Percentiles rank a stretch among this genome's conserved stretches.
Evolutionary conservation across 2,113 vertebrate species (phyloP).

Genomic region (Sorex fumeus): DNA sequence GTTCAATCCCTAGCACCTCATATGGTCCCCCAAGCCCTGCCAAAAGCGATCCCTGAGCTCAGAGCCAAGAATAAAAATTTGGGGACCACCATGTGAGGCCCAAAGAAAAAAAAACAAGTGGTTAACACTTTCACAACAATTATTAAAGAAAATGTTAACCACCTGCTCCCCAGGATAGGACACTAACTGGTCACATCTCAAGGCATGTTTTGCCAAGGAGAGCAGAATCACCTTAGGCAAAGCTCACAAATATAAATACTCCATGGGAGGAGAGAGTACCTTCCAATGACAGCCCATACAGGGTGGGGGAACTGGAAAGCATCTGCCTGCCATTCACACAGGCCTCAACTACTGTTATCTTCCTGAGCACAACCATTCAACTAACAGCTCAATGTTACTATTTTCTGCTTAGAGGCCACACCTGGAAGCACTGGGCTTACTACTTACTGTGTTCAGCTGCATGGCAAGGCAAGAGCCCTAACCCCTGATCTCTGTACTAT

Average conservation of each 20-base stretch:
- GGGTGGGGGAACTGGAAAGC: neutral
- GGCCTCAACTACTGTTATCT: neutral
- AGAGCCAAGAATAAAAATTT: no score
- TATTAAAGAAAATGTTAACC: constrained; percentile 39
- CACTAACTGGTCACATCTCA: neutral
- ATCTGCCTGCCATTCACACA: neutral
- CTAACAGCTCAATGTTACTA: neutral
- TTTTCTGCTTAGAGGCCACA: no score
- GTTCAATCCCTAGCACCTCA: no score
- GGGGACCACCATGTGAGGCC: no score
- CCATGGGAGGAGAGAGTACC: neutral
- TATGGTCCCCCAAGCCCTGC: no score
- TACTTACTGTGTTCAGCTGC: no score
- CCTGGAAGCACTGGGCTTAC: no score
- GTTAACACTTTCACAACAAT: neutral
- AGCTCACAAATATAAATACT: neutral
- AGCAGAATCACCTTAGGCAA: neutral
- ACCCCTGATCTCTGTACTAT: no score
- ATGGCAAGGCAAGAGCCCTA: no score
- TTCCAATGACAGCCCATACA: neutral
- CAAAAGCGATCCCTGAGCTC: no score
- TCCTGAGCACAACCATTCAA: constrained; percentile 46
- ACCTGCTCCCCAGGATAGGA: neutral
- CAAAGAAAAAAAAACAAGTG: no score
- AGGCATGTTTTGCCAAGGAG: neutral